These are phyloP conservation scores for Macquaria ambigua DNA, from an alignment of 2,113 vertebrate genomes.

Conservation along the genomic window DNA sequence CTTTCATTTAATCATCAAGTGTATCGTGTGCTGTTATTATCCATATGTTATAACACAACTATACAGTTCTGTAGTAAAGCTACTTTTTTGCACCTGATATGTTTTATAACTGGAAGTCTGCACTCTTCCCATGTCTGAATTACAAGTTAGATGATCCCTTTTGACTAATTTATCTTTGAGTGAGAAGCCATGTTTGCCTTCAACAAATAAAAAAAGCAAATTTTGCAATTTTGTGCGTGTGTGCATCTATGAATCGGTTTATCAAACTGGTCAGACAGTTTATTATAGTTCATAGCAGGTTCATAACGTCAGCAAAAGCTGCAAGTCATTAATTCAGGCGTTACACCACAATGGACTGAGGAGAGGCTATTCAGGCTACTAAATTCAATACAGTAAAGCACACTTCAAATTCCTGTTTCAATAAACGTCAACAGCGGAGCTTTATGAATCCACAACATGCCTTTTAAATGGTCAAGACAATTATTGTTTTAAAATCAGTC, in stretches of 20 bases:
- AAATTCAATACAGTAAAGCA: not conserved
- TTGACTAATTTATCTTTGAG: not conserved
- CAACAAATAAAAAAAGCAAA: not conserved
- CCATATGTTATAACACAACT: not conserved
- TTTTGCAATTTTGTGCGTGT: not conserved
- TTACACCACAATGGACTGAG: not conserved
- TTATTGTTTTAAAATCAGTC: not conserved
- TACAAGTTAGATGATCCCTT: not conserved
- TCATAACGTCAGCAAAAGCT: not conserved
- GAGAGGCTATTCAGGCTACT: too few species aligned
- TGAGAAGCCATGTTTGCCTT: not conserved
- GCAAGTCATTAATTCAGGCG: not conserved
- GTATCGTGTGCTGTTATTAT: not conserved
- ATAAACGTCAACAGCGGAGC: not conserved
- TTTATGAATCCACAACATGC: not conserved
- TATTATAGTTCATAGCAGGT: not conserved
- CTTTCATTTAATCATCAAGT: not conserved
- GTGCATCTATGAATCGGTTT: not conserved
- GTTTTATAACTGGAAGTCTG: not conserved
- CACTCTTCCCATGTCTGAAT: not conserved
- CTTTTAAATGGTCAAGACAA: not conserved
- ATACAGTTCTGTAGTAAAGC: not conserved
- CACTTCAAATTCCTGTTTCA: not conserved
- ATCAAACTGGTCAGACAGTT: conserved; percentile 12
- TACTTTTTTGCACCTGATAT: not conserved